phyloP scores from a whole-genome alignment of 2,113 vertebrate genomes.

The Capricornis sumatraensis region DNA sequence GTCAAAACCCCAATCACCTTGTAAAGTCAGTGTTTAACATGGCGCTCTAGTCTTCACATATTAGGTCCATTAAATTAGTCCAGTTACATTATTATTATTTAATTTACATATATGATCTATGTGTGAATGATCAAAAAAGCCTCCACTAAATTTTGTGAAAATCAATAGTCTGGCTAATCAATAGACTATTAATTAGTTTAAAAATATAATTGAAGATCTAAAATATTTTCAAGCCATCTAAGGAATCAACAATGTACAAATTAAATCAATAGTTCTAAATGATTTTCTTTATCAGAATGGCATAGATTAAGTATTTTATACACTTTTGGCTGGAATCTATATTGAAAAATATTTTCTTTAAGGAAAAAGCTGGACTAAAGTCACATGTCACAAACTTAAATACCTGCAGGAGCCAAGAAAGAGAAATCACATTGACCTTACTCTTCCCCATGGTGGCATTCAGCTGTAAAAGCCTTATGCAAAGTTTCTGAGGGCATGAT shows the following conservation, averaged over 20 bases:
- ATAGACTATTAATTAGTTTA: neutral
- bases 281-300: neutral
- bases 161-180: fast-evolving
- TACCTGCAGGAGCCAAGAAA: neutral
- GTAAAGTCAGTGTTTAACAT: neutral
- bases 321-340: neutral
- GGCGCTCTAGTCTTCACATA: neutral
- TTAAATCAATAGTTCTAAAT: neutral
- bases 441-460: neutral
- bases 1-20: neutral
- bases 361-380: neutral
- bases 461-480: neutral
- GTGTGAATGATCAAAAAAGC: neutral
- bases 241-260: neutral
- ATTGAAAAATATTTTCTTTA: neutral
- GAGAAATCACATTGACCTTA: neutral
- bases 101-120: neutral
- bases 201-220: neutral
- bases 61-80: neutral
- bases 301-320: neutral
- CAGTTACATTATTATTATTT: neutral
- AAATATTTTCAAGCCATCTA: neutral
- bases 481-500: neutral
- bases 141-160: neutral
- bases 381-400: neutral